phyloP scores from a whole-genome alignment of 2,797 vertebrate species.

The Morelia viridis region DNA sequence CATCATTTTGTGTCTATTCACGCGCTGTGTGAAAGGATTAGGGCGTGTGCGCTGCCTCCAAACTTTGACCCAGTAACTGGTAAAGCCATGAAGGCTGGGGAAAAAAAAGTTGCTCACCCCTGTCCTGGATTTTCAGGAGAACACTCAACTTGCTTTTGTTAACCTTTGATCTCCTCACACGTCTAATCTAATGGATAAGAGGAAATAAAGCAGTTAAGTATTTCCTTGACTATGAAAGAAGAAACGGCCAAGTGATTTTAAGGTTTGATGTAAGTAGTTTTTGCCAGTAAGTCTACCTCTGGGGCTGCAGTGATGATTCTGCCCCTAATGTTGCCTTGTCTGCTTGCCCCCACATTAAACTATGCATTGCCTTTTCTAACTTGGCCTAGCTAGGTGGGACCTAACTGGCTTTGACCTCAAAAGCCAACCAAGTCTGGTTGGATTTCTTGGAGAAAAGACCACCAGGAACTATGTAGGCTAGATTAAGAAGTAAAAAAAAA shows the following conservation, averaged over 20 bases:
- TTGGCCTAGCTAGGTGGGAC: background rate
- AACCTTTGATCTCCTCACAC: background rate
- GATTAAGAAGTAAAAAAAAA: background rate
- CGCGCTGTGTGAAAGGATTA: background rate
- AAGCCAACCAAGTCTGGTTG: background rate
- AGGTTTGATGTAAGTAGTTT: background rate
- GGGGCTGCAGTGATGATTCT: background rate
- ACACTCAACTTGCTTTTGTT: background rate
- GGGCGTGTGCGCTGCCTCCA: background rate
- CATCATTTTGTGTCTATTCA: background rate
- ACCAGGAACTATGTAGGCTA: background rate
- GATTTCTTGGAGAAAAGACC: background rate
- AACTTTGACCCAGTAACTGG: background rate
- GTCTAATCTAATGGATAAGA: conserved; percentile 1
- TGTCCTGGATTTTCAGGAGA: background rate
- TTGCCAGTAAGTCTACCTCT: background rate
- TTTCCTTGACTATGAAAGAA: background rate
- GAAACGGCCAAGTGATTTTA: background rate
- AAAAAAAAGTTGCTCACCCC: background rate
- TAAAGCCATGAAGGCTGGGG: background rate
- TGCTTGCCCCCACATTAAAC: background rate
- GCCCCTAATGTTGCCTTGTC: background rate
- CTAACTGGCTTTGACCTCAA: background rate
- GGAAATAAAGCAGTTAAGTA: background rate
- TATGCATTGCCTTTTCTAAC: background rate